A percentile compares a stretch with the other conserved stretches of the same genome.
These are phyloP conservation scores for Tenthredo notha DNA, from an alignment of 2,888 invertebrate genomes.

Conservation along the genomic window DNA sequence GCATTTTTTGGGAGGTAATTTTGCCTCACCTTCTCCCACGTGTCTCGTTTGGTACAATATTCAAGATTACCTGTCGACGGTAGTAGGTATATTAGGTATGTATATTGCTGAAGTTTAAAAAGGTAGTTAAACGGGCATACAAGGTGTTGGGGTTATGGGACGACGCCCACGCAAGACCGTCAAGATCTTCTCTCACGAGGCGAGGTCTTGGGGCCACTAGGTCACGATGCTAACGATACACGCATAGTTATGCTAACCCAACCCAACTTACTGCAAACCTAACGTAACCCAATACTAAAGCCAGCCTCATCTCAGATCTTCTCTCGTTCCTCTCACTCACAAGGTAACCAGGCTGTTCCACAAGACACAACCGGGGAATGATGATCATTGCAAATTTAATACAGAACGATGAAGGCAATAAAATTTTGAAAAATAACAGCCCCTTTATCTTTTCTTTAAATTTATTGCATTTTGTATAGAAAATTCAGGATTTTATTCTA, in stretches of 20 bases:
- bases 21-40: too few species aligned
- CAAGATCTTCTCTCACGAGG: conserved; percentile 47
- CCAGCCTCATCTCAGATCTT: background rate
- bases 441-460: background rate
- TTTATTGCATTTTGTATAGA: background rate
- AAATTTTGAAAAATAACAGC: background rate
- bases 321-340: conserved; percentile 5
- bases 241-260: conserved; percentile 41
- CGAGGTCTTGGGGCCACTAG: conserved; percentile 51
- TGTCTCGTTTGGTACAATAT: background rate
- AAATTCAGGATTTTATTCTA: background rate
- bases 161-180: conserved; percentile 46
- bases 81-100: background rate
- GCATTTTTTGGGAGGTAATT: background rate
- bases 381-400: background rate
- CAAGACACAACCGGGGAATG: background rate
- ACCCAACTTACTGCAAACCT: conserved; percentile 29
- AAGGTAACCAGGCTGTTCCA: background rate
- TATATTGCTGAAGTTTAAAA: conserved; percentile 18
- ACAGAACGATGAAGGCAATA: background rate
- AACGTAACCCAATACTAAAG: conserved; percentile 29
- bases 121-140: conserved; percentile 31
- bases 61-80: background rate
- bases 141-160: conserved; percentile 31
- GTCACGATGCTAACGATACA: conserved; percentile 50